Evolutionary conservation across 2,113 vertebrate species (phyloP), one percentile per base, ranked within the genome.

Genomic region (Elgaria multicarinata): DNA sequence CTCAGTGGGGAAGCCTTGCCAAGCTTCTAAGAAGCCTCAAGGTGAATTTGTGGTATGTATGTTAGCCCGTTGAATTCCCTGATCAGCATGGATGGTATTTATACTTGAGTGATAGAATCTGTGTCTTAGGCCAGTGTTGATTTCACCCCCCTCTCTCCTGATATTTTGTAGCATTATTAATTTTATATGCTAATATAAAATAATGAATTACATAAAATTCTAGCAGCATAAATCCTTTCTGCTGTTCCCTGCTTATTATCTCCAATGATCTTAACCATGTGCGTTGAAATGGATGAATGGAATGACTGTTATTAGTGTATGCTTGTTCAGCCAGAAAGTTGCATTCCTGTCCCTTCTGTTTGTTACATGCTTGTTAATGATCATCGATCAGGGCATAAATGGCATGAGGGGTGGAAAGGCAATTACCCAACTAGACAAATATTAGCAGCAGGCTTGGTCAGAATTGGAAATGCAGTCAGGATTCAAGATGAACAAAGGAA

Each of bases 391-490:
- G 62, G 0, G 0, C 72, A 6, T 88, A 58, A 86, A 94, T 92
- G 72, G 81, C 58, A 77, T 0, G 9, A 31, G 67, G 86, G 88
- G 89, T 92, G 80, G 88, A 89, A 94, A 93, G 86, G 69, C 86
- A 78, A 76, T 92, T 94, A 90, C 28, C 18, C 33, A 87, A 87
- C 62, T 91, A 94, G 69, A 89, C 69, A 92, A 92, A 94, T 81
- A 67, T 42, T 42, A 87, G 89, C 64, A 91, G 44, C 3, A 6
- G 33, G 6, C 72, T 92, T 91, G 64, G 50, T 89, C 28, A 86
- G 78, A 87, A 93, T 85, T 28, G 88, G 78, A 87, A 93, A 89
- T 5, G 5, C 77, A 85, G 20, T 55, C 50, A 55, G 33, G 80
- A 0, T 84, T 28, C 91, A 44, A 55, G 74, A 71, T 93, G 76